These are phyloP conservation scores for Eriocheir sinensis DNA, from an alignment of 1,140 invertebrate genomes.

Conservation along the genomic window DNA sequence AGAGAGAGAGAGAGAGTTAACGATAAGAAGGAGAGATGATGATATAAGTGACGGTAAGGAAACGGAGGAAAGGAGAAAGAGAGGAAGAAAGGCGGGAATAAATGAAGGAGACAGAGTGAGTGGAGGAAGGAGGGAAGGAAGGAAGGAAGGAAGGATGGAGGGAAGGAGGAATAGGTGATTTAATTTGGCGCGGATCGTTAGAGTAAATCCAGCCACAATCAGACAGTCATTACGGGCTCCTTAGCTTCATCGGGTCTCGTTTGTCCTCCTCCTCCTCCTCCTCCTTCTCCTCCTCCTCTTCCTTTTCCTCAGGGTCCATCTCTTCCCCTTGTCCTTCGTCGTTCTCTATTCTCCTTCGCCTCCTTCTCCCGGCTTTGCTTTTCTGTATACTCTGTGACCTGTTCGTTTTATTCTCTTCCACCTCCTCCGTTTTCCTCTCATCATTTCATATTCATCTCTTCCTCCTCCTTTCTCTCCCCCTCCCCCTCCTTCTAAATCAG, in stretches of 20 bases:
- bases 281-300: background rate
- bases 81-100: background rate
- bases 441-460: background rate
- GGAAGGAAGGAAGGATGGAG: background rate
- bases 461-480: background rate
- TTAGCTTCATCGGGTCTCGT: conserved; percentile 3
- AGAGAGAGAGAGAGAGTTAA: background rate
- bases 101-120: background rate
- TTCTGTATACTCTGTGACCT: too few relatives aligned
- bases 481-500: too few relatives aligned
- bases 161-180: background rate
- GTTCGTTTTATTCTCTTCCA: too few relatives aligned
- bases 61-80: background rate
- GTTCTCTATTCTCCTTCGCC: background rate
- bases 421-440: too few relatives aligned
- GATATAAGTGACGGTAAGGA: background rate
- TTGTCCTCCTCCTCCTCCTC: background rate
- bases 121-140: too few relatives aligned
- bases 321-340: background rate
- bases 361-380: too few relatives aligned
- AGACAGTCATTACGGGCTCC: background rate
- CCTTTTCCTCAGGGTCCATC: background rate
- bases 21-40: too few relatives aligned
- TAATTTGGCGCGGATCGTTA: background rate
- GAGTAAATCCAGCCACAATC: conserved; percentile 3